Conservation (phyloP, 2,113 vertebrate genomes). For the Ursus arctos region DNA sequence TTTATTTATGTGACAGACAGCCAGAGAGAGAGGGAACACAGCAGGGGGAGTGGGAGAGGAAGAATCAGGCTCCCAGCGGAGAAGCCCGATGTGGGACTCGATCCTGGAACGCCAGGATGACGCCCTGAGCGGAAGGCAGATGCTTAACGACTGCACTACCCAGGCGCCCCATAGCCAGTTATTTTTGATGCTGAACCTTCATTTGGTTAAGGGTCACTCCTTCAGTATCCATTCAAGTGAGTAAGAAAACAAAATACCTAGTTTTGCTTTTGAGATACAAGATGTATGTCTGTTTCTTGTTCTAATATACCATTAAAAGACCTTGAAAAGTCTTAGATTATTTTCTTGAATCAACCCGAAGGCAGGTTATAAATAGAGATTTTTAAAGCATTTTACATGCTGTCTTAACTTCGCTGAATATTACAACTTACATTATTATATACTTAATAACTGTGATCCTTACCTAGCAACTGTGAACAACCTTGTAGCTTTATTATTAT, state of each 20-base stretch:
- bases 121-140: too few species aligned
- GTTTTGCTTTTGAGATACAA: not conserved
- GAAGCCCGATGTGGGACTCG: too few species aligned
- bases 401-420: conserved; percentile 13
- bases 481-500: conserved; percentile 54
- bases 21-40: too few species aligned
- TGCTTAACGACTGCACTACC: too few species aligned
- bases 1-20: too few species aligned
- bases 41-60: too few species aligned
- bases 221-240: not conserved
- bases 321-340: conserved; percentile 33
- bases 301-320: not conserved
- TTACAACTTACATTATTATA: conserved; percentile 24
- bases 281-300: not conserved
- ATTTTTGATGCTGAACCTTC: conserved; percentile 39
- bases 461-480: not conserved
- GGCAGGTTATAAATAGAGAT: not conserved
- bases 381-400: not conserved
- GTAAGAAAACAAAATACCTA: not conserved
- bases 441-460: conserved; percentile 6
- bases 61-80: too few species aligned
- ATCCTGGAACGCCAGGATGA: too few species aligned
- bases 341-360: not conserved
- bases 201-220: conserved; percentile 10
- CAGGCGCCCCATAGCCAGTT: not conserved